These are phyloP conservation scores for Zaprionus camerounensis DNA, from an alignment of 1,140 invertebrate species.

Conservation along the genomic window DNA sequence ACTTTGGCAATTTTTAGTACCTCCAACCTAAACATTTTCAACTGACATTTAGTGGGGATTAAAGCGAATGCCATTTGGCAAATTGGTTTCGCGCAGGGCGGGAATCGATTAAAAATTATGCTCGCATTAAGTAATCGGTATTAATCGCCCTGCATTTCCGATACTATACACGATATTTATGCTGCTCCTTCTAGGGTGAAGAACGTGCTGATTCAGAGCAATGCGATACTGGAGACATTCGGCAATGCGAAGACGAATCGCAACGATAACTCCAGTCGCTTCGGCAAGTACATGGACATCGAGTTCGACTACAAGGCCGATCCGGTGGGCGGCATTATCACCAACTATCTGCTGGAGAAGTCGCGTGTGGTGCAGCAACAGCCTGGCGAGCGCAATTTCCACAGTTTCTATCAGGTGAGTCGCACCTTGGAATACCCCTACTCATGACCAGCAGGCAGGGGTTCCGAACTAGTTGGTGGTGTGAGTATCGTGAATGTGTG, in stretches of 20 bases:
- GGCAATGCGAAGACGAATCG: slow-evolving; percentile 99
- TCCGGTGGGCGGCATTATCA: slow-evolving; percentile 97
- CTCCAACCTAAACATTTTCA: slow-evolving; percentile 52
- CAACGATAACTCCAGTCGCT: slow-evolving; percentile 98
- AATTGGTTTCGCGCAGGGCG: slow-evolving; percentile 45
- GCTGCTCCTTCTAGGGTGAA: slow-evolving; percentile 91
- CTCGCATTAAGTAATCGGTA: slow-evolving; percentile 13
- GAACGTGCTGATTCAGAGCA: slow-evolving; percentile 98
- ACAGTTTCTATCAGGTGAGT: slow-evolving; percentile 97
- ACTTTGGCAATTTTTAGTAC: slow-evolving; percentile 73
- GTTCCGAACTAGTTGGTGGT: background rate
- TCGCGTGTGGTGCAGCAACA: slow-evolving; percentile 97
- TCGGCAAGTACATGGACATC: slow-evolving; percentile 99
- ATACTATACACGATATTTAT: slow-evolving; percentile 13
- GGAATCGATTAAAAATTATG: slow-evolving; percentile 15
- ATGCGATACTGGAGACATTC: slow-evolving; percentile 97
- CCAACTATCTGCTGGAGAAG: slow-evolving; percentile 98
- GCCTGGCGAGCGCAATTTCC: slow-evolving; percentile 97
- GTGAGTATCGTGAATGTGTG: slow-evolving; percentile 35
- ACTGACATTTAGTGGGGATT: slow-evolving; percentile 54
- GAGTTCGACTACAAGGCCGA: slow-evolving; percentile 99
- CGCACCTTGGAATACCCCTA: background rate
- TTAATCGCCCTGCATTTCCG: slow-evolving; percentile 29
- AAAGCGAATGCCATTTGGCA: slow-evolving; percentile 53
- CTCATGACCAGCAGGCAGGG: background rate